These are phyloP conservation scores for Netelia fuscicornis DNA, from an alignment of 2,888 invertebrate species.

Conservation along the genomic window DNA sequence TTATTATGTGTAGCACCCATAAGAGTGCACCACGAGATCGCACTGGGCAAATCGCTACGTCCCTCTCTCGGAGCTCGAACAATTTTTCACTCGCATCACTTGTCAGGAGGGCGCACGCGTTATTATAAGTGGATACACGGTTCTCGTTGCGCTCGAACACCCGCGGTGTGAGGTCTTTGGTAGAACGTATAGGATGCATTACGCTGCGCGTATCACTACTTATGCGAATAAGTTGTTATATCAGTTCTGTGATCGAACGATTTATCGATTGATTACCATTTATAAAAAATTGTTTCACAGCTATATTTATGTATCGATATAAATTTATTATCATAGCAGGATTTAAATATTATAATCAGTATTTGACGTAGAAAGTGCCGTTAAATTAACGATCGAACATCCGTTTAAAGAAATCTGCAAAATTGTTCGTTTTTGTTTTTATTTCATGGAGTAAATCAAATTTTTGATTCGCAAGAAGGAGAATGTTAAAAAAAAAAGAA, in stretches of 20 bases:
- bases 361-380: too few species aligned
- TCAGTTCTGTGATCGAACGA: not conserved
- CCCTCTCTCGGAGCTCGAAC: not conserved
- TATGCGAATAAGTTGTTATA: slow-evolving; percentile 30
- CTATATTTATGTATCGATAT: not conserved
- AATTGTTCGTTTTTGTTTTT: too few species aligned
- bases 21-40: not conserved
- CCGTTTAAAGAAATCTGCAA: too few species aligned
- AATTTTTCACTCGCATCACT: slow-evolving; percentile 56
- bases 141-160: slow-evolving; percentile 52
- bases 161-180: slow-evolving; percentile 56
- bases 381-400: too few species aligned
- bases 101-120: slow-evolving; percentile 28
- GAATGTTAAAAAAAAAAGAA: not conserved
- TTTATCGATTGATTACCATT: not conserved
- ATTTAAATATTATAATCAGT: too few species aligned
- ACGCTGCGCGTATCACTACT: slow-evolving; percentile 3
- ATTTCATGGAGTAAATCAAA: not conserved
- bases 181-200: slow-evolving; percentile 30
- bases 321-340: not conserved
- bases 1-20: not conserved
- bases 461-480: slow-evolving; percentile 7
- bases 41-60: slow-evolving; percentile 32
- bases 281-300: not conserved
- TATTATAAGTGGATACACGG: slow-evolving; percentile 56